phyloP scores from a whole-genome alignment of 2,888 invertebrate genomes.

The Celastrina argiolus region DNA sequence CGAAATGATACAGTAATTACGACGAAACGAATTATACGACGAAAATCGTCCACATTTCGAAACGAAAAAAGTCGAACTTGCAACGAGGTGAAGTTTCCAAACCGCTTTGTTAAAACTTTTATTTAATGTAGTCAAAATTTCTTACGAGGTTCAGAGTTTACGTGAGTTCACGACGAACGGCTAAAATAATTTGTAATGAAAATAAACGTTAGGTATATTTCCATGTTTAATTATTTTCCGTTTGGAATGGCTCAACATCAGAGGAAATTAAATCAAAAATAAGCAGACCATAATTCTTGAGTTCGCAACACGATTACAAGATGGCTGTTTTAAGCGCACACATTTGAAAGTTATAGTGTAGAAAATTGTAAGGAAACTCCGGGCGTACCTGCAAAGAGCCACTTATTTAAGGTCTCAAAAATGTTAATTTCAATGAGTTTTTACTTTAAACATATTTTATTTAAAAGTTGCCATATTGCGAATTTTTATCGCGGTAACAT shows the following conservation, averaged over 20 bases:
- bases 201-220: constrained; percentile 21
- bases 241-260: constrained; percentile 20
- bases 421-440: constrained; percentile 1
- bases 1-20: not conserved
- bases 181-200: constrained; percentile 11
- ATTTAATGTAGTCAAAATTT: constrained; percentile 5
- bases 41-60: constrained; percentile 12
- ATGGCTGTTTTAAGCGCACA: not conserved
- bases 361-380: constrained; percentile 5
- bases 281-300: constrained; percentile 12
- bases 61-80: constrained; percentile 4
- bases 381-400: not conserved
- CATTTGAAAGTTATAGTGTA: constrained; percentile 11
- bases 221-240: constrained; percentile 18
- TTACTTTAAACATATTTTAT: not conserved
- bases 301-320: constrained; percentile 16
- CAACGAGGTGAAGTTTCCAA: not conserved
- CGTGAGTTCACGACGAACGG: constrained; percentile 5
- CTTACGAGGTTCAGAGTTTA: not conserved
- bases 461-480: not conserved
- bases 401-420: not conserved
- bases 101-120: constrained; percentile 18
- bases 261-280: constrained; percentile 17
- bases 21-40: not conserved
- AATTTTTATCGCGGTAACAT: too few relatives aligned